Base-by-base conservation (phyloP, 2,113 vertebrate genomes). In the Phyllopteryx taeniolatus region DNA sequence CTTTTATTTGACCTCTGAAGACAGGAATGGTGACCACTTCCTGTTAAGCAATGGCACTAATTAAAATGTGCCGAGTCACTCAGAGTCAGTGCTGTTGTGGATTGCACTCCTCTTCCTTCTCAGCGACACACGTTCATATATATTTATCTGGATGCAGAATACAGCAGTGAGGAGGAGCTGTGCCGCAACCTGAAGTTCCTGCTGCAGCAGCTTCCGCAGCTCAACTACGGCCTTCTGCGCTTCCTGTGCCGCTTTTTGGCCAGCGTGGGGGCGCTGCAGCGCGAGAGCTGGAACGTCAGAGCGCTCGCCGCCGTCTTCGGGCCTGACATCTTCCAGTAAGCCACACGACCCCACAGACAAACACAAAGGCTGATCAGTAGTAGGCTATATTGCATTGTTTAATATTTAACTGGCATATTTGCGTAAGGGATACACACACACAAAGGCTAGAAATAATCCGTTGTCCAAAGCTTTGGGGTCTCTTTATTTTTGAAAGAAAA, bases 251-350 rank as follows among this genome's bases (percentile, higher is more conserved):
- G 96, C 85, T 99, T 98, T 93, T 92, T 98, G 92, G 92, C 94
- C 84, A 96, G 95, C 0, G 96, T 98, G 92, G 96, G 94, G 57
- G 95, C 96, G 0, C 94, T 98, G 90, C 96, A 99, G 92, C 95
- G 94, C 88, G 95, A 98, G 83, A 94, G 94, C 87, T 99, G 97
- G 97, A 95, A 94, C 83, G 88, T 95, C 19, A 94, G 94, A 83
- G 92, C 95, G 74, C 94, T 98, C 87, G 96, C 96, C 79, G 96
- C 96, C 56, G 96, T 99, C 89, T 98, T 99, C 75, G 97, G 96
- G 79, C 96, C 96, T 1, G 97, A 99, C 93, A 93, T 98, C 88
- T 99, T 99, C 85, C 96, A 98, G 96, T 99, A 94, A 95, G 96
- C 91, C 67, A 7, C 15, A 5, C 12, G 1, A 49, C 49, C 46